Conservation (phyloP, 1,140 invertebrate species). For the Patella vulgata region DNA sequence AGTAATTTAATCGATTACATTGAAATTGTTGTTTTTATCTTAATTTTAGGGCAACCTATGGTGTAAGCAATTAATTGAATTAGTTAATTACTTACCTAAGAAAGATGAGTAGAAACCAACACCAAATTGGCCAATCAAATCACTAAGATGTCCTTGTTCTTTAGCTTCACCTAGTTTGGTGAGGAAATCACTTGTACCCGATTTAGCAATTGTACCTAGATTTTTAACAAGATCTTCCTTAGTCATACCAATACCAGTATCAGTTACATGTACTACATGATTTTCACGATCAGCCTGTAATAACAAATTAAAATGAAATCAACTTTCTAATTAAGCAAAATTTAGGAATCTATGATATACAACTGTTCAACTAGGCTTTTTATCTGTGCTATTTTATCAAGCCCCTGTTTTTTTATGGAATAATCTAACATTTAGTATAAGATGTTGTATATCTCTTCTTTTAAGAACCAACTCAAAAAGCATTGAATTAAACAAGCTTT, state of each 20-base stretch:
- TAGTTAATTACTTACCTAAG: slow-evolving; percentile 71
- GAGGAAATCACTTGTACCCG: slow-evolving; percentile 98
- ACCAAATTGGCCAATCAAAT: slow-evolving; percentile 85
- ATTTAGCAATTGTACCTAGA: slow-evolving; percentile 98
- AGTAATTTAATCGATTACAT: too few relatives aligned
- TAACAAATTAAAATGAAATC: slow-evolving; percentile 1
- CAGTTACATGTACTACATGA: slow-evolving; percentile 92
- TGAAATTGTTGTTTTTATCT: too few relatives aligned
- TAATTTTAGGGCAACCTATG: too few relatives aligned
- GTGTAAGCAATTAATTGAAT: too few relatives aligned
- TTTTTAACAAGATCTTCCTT: slow-evolving; percentile 94
- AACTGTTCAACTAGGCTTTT: slow-evolving; percentile 3
- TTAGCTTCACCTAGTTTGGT: slow-evolving; percentile 86
- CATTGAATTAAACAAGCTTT: too few relatives aligned
- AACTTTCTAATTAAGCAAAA: slow-evolving; percentile 4
- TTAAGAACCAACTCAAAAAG: too few relatives aligned
- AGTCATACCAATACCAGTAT: slow-evolving; percentile 99
- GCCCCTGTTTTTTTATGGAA: too few relatives aligned
- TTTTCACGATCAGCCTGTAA: slow-evolving; percentile 90
- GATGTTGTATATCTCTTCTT: too few relatives aligned
- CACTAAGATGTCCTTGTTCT: slow-evolving; percentile 54
- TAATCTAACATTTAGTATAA: too few relatives aligned
- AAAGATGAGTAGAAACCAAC: slow-evolving; percentile 99
- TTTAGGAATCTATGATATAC: too few relatives aligned
- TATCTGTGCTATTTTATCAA: too few relatives aligned